Percentiles rank a stretch among this genome's conserved stretches.
These are phyloP conservation scores for Tamias sibiricus DNA, from an alignment of 2,113 vertebrate genomes.

Conservation along the genomic window DNA sequence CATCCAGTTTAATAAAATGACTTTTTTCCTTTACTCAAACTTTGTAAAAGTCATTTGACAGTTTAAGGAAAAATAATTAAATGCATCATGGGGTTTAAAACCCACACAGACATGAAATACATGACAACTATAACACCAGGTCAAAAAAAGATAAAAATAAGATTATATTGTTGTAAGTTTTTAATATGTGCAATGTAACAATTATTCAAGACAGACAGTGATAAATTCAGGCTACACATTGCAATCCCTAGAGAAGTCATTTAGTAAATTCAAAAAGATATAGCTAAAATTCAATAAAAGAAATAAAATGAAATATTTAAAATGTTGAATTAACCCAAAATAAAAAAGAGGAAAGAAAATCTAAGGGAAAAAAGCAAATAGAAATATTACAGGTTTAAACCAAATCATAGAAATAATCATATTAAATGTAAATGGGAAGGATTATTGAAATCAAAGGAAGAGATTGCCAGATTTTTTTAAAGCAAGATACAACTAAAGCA, in stretches of 20 bases:
- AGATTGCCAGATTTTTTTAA: background rate
- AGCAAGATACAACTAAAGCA: too few species aligned
- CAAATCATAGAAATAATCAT: background rate
- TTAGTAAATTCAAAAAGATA: background rate
- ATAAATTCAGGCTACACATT: background rate
- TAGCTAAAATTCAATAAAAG: background rate
- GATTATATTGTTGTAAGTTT: background rate
- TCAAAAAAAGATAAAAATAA: background rate
- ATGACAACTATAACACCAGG: background rate
- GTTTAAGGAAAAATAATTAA: background rate
- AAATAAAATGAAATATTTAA: background rate
- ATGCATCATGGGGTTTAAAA: background rate
- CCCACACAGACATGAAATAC: background rate
- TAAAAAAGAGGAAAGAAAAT: background rate
- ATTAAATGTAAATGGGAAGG: background rate
- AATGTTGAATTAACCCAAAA: background rate
- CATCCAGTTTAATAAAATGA: background rate
- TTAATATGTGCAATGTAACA: background rate
- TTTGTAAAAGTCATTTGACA: background rate
- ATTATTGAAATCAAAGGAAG: background rate
- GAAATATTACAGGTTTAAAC: background rate
- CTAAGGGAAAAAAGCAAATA: background rate
- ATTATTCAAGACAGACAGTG: background rate
- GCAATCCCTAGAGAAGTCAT: background rate
- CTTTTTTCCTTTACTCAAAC: background rate